A percentile compares a stretch with the other conserved stretches of the same genome.
phyloP scores from a whole-genome alignment of 53 echinoderm and acorn worm species.

The Mesocentrotus franciscanus region DNA sequence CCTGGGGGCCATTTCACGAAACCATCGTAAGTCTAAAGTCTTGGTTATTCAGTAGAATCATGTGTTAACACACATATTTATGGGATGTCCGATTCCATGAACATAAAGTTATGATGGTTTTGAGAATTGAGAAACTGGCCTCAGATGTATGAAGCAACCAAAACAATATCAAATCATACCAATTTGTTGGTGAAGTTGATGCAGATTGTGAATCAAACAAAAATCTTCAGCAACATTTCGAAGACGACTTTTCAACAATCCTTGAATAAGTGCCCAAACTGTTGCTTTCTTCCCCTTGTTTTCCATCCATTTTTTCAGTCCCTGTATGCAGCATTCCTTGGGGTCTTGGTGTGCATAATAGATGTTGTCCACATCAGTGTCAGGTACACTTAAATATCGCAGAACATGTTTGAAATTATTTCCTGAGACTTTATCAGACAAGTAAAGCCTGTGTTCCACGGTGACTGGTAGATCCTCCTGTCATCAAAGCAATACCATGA shows the following conservation, averaged over 20 bases:
- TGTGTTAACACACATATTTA: no score
- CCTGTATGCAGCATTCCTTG: constrained; percentile 17
- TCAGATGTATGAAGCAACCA: not conserved
- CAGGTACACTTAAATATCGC: not conserved
- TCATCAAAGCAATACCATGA: not conserved
- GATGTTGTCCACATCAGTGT: not conserved
- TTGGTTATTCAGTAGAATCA: no score
- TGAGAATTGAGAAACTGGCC: no score
- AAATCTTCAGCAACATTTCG: not conserved
- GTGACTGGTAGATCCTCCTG: not conserved
- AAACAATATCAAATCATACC: not conserved
- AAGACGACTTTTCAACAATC: not conserved
- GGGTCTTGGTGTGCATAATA: not conserved
- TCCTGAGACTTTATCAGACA: not conserved
- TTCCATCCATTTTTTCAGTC: not conserved
- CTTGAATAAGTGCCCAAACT: not conserved
- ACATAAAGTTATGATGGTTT: no score
- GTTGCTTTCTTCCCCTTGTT: not conserved
- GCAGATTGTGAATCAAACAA: not conserved
- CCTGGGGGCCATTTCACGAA: no score
- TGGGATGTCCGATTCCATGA: no score
- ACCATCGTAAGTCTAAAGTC: no score
- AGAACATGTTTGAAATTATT: not conserved
- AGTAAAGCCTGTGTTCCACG: not conserved
- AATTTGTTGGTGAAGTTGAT: not conserved